Evolutionary conservation across 2,888 invertebrate species (phyloP).

Genomic region (Lasioglossum lativentre): DNA sequence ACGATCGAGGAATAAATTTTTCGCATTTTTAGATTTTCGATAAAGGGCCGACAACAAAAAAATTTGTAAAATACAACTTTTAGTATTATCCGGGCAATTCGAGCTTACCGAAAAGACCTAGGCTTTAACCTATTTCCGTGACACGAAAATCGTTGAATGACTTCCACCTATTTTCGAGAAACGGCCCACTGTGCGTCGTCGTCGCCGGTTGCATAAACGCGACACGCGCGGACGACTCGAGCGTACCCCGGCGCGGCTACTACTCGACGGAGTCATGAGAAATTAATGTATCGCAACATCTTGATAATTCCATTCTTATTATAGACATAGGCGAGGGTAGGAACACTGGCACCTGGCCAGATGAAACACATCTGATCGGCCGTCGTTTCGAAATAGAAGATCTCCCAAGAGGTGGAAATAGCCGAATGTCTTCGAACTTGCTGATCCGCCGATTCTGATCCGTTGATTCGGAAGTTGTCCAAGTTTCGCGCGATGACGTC

Average conservation of each 20-base stretch:
- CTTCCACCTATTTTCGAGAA: not conserved
- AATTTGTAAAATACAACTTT: too few species aligned
- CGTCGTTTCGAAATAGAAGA: constrained; percentile 57
- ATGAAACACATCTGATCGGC: constrained; percentile 57
- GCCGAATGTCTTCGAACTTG: constrained; percentile 42
- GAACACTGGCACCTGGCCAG: constrained; percentile 43
- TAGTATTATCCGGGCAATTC: too few species aligned
- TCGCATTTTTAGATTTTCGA: too few species aligned
- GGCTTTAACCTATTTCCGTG: not conserved
- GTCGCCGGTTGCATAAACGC: not conserved
- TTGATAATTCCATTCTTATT: constrained; percentile 61
- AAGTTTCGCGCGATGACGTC: not conserved
- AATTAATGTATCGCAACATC: constrained; percentile 58
- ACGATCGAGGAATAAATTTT: too few species aligned
- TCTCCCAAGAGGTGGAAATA: constrained; percentile 46
- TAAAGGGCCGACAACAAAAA: too few species aligned
- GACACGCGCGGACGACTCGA: not conserved
- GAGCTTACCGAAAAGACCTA: not conserved
- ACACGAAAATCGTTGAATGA: not conserved
- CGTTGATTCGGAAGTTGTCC: not conserved
- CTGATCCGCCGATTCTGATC: constrained; percentile 31
- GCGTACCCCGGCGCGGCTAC: not conserved
- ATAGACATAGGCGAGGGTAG: constrained; percentile 53
- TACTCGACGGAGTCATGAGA: not conserved
- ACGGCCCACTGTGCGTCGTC: not conserved